Percentiles rank a stretch among this genome's conserved stretches.
These are phyloP conservation scores for Chroicocephalus ridibundus DNA, from an alignment of 2,113 vertebrate genomes.

Conservation along the genomic window DNA sequence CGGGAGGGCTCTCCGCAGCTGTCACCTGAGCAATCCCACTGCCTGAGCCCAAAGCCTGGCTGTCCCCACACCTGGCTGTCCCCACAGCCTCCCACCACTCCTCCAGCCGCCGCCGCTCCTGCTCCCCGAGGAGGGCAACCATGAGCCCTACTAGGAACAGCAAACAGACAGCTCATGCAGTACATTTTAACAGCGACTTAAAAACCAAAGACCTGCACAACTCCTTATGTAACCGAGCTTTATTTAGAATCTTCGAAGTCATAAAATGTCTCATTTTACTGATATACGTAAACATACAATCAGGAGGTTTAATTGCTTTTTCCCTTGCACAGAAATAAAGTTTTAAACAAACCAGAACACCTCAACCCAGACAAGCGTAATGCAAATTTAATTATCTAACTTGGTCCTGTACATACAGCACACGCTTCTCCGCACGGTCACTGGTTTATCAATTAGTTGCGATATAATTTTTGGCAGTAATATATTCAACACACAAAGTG, in stretches of 20 bases:
- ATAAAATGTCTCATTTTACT: slow-evolving; percentile 54
- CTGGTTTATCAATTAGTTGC: slow-evolving; percentile 29
- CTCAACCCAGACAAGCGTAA: not conserved
- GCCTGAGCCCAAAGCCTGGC: not conserved
- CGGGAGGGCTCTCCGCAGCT: not conserved
- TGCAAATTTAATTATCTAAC: not conserved
- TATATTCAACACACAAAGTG: slow-evolving; percentile 41
- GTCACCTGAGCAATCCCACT: not conserved
- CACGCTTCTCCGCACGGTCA: not conserved
- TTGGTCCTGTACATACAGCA: slow-evolving; percentile 9
- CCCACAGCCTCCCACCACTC: not conserved
- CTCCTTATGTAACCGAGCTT: slow-evolving; percentile 40
- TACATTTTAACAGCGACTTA: not conserved
- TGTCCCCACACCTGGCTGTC: not conserved
- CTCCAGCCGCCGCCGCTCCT: fast-evolving
- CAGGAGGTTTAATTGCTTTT: slow-evolving; percentile 36
- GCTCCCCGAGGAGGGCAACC: not conserved
- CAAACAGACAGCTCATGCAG: not conserved
- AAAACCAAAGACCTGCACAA: not conserved
- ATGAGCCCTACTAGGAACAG: not conserved
- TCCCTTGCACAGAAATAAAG: slow-evolving; percentile 19
- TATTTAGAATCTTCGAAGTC: slow-evolving; percentile 68
- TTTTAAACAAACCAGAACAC: slow-evolving; percentile 48
- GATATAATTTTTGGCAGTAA: slow-evolving; percentile 45
- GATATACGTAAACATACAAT: slow-evolving; percentile 41